These are phyloP conservation scores for Etheostoma perlongum DNA, from an alignment of 2,797 vertebrate species.

Conservation along the genomic window DNA sequence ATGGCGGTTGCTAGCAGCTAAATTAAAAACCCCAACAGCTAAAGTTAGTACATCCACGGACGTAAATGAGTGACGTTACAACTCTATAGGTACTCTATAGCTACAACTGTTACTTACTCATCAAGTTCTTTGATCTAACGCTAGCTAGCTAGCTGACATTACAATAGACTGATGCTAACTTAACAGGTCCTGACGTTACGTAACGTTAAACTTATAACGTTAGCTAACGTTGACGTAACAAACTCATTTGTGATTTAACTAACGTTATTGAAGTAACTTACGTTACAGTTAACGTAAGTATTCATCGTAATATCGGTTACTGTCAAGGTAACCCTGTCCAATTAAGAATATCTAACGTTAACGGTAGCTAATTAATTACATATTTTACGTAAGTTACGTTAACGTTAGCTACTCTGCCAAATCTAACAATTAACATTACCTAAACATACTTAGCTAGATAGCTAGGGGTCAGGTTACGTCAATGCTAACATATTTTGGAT, in stretches of 20 bases:
- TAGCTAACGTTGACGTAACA: neutral
- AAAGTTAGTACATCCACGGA: neutral
- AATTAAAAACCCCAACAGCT: neutral
- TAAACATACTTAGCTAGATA: neutral
- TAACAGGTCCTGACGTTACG: neutral
- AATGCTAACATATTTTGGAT: neutral
- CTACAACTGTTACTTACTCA: too few species aligned
- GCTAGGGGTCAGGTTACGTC: neutral
- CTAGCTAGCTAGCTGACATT: too few species aligned
- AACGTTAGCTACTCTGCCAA: neutral
- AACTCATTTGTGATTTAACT: neutral
- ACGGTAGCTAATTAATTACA: neutral
- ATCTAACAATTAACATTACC: neutral
- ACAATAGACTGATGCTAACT: neutral
- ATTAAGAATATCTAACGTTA: neutral
- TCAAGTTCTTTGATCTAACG: neutral
- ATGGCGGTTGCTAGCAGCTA: constrained; percentile 28
- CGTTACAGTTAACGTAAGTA: neutral
- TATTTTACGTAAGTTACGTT: too few species aligned
- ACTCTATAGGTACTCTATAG: neutral
- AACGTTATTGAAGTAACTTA: neutral
- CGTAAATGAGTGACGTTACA: neutral
- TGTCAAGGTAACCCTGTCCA: neutral
- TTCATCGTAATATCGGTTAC: too few species aligned
- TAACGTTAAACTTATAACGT: neutral